Conservation (phyloP, 1,140 invertebrate genomes). For the Eumeta japonica region DNA sequence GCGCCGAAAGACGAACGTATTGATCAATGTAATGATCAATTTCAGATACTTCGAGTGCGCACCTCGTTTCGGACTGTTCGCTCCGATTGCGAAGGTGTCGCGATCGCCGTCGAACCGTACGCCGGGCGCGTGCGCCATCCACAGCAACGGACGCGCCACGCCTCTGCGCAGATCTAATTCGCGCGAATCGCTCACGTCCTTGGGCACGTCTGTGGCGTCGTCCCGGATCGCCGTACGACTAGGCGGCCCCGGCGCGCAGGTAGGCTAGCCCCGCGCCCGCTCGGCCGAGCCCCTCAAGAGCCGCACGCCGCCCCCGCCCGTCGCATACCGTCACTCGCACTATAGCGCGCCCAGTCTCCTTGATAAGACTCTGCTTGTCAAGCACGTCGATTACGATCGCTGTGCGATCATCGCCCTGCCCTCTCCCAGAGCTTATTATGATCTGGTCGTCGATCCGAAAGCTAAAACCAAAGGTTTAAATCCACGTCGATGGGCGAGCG, state of each 20-base stretch:
- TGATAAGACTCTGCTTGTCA: constrained; percentile 45
- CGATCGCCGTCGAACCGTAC: constrained; percentile 76
- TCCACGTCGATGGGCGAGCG: constrained; percentile 35
- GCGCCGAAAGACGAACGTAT: no score
- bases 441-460: constrained; percentile 32
- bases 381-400: constrained; percentile 41
- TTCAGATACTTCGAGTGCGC: constrained; percentile 92
- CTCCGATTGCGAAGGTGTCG: constrained; percentile 83
- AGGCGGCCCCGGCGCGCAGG: constrained; percentile 70
- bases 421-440: constrained; percentile 40
- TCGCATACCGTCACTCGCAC: constrained; percentile 21
- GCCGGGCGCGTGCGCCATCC: constrained; percentile 63
- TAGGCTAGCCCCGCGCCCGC: constrained; percentile 63
- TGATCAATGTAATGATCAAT: constrained; percentile 2
- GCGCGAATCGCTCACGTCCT: constrained; percentile 80
- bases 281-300: constrained; percentile 36
- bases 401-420: constrained; percentile 49
- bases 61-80: constrained; percentile 89
- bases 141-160: constrained; percentile 61
- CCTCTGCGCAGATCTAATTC: constrained; percentile 74
- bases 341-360: constrained; percentile 36
- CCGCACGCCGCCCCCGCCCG: constrained; percentile 25
- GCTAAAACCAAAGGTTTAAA: constrained; percentile 27
- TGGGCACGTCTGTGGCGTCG: constrained; percentile 69
- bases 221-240: constrained; percentile 60